Evolutionary conservation across 2,797 vertebrate species (phyloP).

Genomic region (Protosalanx chinensis): DNA sequence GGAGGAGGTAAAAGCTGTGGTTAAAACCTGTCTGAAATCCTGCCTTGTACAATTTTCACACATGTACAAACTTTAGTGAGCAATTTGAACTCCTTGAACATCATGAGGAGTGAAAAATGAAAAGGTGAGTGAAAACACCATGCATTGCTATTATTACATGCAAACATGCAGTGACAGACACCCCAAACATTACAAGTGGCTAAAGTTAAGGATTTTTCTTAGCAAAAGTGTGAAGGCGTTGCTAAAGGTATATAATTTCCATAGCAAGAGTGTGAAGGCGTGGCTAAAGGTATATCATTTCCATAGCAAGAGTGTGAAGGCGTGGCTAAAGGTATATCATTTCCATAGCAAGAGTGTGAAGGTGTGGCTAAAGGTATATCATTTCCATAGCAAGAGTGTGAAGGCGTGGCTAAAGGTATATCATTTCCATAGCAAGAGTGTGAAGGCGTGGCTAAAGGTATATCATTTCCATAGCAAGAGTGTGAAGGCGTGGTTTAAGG

Average conservation of each 20-base stretch:
- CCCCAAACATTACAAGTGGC: background rate
- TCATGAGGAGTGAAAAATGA: constrained; percentile 6
- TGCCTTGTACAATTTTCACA: too few species aligned
- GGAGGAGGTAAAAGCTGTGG: background rate
- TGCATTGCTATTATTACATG: constrained; percentile 2
- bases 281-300: background rate
- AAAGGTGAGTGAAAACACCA: background rate
- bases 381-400: background rate
- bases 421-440: background rate
- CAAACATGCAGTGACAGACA: constrained; percentile 13
- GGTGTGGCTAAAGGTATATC: background rate
- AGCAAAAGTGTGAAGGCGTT: background rate
- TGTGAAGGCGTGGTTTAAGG: background rate
- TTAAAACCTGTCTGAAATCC: background rate
- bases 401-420: background rate
- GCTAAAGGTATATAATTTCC: background rate
- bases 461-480: background rate
- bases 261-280: too few species aligned
- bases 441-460: background rate
- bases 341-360: background rate
- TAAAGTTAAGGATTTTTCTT: background rate
- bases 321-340: background rate
- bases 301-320: background rate
- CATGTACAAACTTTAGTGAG: too few species aligned
- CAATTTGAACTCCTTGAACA: background rate